Conservation (phyloP, 2,888 invertebrate species). For the Troglohyphantes excavatus region DNA sequence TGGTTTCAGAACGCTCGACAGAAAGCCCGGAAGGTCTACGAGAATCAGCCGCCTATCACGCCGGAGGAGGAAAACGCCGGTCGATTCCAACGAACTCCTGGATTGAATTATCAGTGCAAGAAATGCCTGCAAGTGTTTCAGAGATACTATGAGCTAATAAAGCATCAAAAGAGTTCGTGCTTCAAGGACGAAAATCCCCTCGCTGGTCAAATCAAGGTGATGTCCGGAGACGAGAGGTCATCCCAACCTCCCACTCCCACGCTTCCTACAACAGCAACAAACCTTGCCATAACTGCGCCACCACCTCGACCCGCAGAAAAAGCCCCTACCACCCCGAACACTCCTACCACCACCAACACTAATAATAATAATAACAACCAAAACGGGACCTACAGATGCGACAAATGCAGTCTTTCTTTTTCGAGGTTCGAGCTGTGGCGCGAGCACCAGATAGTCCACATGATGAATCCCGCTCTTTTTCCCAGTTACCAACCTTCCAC, state of each 20-base stretch:
- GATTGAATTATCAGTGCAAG: conserved; percentile 98
- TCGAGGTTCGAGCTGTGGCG: conserved; percentile 95
- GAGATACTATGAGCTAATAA: conserved; percentile 98
- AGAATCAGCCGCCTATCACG: conserved; percentile 96
- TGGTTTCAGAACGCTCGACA: conserved; percentile 99
- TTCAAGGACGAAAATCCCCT: conserved; percentile 93
- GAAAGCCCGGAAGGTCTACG: conserved; percentile 98
- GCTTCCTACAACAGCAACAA: background rate
- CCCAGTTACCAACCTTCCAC: conserved; percentile 63
- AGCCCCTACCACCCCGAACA: background rate
- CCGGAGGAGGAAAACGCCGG: conserved; percentile 85
- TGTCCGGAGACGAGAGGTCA: conserved; percentile 80
- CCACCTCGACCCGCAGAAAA: conserved; percentile 36
- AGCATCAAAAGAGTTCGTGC: conserved; percentile 99
- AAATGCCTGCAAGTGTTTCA: conserved; percentile 99
- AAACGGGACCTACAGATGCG: conserved; percentile 87
- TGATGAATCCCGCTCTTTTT: conserved; percentile 96
- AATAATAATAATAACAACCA: conserved; percentile 44
- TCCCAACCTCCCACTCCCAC: conserved; percentile 65
- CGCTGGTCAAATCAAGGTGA: conserved; percentile 82
- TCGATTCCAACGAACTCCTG: conserved; percentile 95
- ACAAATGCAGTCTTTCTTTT: conserved; percentile 96
- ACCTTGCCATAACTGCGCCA: background rate
- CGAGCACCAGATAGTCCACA: conserved; percentile 96
- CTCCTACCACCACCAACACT: conserved; percentile 72